A percentile compares a stretch with the other conserved stretches of the same genome.
These are phyloP conservation scores for Hydrozoanthus tunicans DNA, from an alignment of 64 coral and sea anemone genomes.

Conservation along the genomic window DNA sequence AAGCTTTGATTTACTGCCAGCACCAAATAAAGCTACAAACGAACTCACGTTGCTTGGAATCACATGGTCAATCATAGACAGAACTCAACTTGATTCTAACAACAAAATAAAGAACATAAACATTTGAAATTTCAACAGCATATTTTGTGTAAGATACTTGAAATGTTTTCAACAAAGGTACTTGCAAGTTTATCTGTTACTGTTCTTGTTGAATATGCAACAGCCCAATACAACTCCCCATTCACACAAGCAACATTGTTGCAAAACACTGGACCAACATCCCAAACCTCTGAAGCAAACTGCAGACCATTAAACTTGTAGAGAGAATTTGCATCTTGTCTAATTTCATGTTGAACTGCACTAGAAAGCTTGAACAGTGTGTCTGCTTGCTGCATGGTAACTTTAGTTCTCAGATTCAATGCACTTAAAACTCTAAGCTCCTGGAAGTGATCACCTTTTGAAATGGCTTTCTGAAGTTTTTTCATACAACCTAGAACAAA, in stretches of 20 bases:
- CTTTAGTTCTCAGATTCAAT: constrained; percentile 39
- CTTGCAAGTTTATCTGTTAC: constrained; percentile 65
- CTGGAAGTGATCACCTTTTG: constrained; percentile 49
- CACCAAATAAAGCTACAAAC: too few relatives aligned
- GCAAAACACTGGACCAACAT: constrained; percentile 57
- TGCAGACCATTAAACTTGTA: constrained; percentile 73
- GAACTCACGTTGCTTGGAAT: too few relatives aligned
- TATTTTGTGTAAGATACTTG: constrained; percentile 40
- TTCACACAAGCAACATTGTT: constrained; percentile 82
- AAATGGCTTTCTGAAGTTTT: constrained; percentile 36
- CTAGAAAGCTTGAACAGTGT: constrained; percentile 55
- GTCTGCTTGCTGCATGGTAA: constrained; percentile 25
- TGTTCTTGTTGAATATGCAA: constrained; percentile 71
- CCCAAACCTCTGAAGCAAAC: constrained; percentile 64
- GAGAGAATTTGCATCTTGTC: not conserved
- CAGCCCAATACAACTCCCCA: constrained; percentile 66
- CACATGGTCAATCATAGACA: too few relatives aligned
- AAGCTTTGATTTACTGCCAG: too few relatives aligned
- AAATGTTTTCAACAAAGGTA: constrained; percentile 57
- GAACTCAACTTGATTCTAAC: too few relatives aligned
- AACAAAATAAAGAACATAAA: too few relatives aligned
- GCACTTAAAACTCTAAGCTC: constrained; percentile 48
- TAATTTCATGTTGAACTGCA: constrained; percentile 41
- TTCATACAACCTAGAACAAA: constrained; percentile 67
- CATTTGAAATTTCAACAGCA: not conserved